Base-by-base conservation (phyloP, 2,888 invertebrate genomes). In the Ctena decussata region DNA sequence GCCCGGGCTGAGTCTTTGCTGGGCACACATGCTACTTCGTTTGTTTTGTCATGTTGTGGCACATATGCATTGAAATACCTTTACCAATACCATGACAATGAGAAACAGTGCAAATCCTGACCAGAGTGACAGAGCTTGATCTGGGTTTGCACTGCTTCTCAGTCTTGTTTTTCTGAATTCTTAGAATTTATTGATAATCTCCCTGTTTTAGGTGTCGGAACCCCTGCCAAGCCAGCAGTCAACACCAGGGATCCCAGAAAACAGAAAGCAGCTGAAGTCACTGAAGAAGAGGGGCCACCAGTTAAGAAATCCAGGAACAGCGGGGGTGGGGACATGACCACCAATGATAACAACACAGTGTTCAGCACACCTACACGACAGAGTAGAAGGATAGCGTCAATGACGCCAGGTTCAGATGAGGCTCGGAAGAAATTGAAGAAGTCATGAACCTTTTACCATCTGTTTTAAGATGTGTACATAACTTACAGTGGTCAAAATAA, bases 351-450 rank as follows among this genome's bases (percentile, higher is more conserved):
- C 77, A 39, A 72, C n/a, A 74, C 39, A 21, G 71, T 82, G 15
- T 65, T 41, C 39, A 74, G 49, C 12, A 93, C 93, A 0, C 93
- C 94, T 6, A 92, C 92, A 1, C 79, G 94, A 37, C 89, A 90
- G 57, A 93, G 93, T 82, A 91, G 91, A 32, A 90, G 94, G 41
- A 90, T 94, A 24, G 92, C 93, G 11, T 89, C 93, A 53, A 92
- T 92, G 91, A 93, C 93, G 2, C 92, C 93, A 0, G 90, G 87
- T 1, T 81, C 89, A 0, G 90, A 92, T 1, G 92, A 91, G 49
- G 93, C 91, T 0, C 75, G 90, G 41, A 93, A 93, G 80, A 82
- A 89, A 35, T 80, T 92, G 35, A 89, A 91, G 35, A 91, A 90
- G 70, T 85, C 85, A 1, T 88, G 79, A 84, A 5, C 5, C 57